Percentiles rank a stretch among this genome's conserved stretches.
phyloP scores from a whole-genome alignment of 2,113 vertebrate species.

The Rostratula benghalensis region DNA sequence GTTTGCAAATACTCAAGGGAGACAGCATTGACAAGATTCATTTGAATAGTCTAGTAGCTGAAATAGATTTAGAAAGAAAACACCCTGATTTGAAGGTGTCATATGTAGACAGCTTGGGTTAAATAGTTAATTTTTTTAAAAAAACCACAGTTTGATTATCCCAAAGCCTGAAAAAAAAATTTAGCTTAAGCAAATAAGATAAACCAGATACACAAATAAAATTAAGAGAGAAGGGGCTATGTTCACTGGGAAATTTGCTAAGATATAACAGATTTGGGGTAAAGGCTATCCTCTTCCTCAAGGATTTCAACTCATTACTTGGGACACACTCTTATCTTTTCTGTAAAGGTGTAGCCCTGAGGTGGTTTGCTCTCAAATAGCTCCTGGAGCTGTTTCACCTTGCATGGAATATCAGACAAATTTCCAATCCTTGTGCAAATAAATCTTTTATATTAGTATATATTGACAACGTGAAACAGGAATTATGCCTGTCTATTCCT shows the following conservation, averaged over 20 bases:
- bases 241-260: not conserved
- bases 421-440: not conserved
- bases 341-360: not conserved
- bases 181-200: not conserved
- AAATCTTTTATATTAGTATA: not conserved
- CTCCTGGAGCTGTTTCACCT: constrained; percentile 8
- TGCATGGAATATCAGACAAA: not conserved
- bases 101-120: not conserved
- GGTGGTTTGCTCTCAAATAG: not conserved
- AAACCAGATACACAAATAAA: not conserved
- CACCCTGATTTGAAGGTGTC: not conserved
- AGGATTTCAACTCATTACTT: not conserved
- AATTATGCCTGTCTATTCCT: not conserved
- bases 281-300: not conserved
- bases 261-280: not conserved
- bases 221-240: not conserved
- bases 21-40: not conserved
- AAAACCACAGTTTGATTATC: not conserved
- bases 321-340: not conserved
- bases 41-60: not conserved
- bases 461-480: not conserved
- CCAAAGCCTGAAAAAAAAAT: not conserved
- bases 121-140: not conserved
- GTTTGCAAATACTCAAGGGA: not conserved
- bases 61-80: not conserved